Conservation (phyloP, 2,113 vertebrate genomes). For the Sapajus apella region DNA sequence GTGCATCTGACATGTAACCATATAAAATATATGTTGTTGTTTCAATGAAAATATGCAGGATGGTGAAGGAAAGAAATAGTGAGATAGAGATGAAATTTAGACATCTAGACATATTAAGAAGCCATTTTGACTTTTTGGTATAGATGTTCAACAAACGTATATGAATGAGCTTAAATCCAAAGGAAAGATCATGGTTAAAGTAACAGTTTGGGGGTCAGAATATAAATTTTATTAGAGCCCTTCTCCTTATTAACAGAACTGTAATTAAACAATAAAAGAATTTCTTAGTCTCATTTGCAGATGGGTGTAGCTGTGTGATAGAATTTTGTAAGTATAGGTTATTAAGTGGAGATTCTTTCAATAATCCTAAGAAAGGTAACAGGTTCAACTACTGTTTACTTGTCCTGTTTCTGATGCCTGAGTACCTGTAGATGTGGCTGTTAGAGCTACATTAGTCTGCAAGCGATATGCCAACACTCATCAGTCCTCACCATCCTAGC, state of each 20-base stretch:
- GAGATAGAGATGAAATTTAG: not conserved
- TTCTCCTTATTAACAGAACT: not conserved
- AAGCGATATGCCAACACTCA: not conserved
- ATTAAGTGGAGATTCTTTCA: not conserved
- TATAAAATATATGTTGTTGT: not conserved
- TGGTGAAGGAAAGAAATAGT: not conserved
- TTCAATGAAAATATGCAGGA: not conserved
- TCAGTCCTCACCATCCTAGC: not conserved
- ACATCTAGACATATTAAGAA: not conserved
- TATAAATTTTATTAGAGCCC: not conserved
- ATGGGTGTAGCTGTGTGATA: not conserved
- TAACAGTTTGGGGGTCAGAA: not conserved
- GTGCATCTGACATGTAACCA: not conserved
- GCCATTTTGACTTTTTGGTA: not conserved
- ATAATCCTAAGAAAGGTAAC: not conserved
- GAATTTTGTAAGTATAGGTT: not conserved
- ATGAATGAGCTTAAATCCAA: not conserved
- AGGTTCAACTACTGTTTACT: not conserved
- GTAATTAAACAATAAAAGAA: constrained; percentile 13
- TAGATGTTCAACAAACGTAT: not conserved
- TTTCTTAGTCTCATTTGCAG: not conserved
- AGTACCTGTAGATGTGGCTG: not conserved
- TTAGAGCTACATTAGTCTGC: not conserved
- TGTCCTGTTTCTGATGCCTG: not conserved
- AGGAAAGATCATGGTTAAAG: not conserved